A percentile compares a stretch with the other conserved stretches of the same genome.
These are phyloP conservation scores for Ips nitidus DNA, from an alignment of 1,140 invertebrate species.

Conservation along the genomic window DNA sequence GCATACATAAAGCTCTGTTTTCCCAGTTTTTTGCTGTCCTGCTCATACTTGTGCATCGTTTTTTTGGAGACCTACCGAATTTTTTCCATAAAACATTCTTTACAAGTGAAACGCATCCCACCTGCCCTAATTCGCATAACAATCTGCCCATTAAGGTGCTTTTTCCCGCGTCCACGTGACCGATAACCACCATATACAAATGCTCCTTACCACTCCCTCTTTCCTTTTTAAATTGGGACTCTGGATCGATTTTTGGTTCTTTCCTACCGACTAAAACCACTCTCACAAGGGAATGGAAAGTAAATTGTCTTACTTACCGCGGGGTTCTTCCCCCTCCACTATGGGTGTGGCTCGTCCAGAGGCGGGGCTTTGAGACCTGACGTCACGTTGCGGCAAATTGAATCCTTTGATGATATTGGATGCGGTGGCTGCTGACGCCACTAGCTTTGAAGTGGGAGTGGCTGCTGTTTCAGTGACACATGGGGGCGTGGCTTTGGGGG, in stretches of 20 bases:
- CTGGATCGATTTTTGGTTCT: constrained; percentile 60
- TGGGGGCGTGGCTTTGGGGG: constrained; percentile 2
- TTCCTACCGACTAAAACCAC: constrained; percentile 39
- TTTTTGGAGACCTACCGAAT: constrained; percentile 74
- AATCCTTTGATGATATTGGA: constrained; percentile 54
- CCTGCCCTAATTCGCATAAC: constrained; percentile 85
- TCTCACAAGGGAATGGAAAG: neutral
- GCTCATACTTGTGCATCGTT: constrained; percentile 96
- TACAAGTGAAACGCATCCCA: constrained; percentile 50
- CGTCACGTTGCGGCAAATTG: constrained; percentile 49
- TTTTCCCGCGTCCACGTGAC: constrained; percentile 99
- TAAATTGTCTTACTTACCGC: constrained; percentile 21
- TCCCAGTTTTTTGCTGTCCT: constrained; percentile 95
- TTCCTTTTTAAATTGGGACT: constrained; percentile 70
- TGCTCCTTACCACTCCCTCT: constrained; percentile 77
- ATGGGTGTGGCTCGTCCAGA: constrained; percentile 58
- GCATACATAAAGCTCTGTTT: constrained; percentile 99
- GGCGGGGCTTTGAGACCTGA: constrained; percentile 60
- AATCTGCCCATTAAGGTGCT: constrained; percentile 97
- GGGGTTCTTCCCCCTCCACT: constrained; percentile 47
- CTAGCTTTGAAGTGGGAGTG: constrained; percentile 38
- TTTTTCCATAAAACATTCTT: neutral
- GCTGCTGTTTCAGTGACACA: constrained; percentile 28
- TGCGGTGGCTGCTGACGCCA: constrained; percentile 37
- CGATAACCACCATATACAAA: constrained; percentile 93